Conservation (phyloP, 2,888 invertebrate species). For the Cerastis rubricosa region DNA sequence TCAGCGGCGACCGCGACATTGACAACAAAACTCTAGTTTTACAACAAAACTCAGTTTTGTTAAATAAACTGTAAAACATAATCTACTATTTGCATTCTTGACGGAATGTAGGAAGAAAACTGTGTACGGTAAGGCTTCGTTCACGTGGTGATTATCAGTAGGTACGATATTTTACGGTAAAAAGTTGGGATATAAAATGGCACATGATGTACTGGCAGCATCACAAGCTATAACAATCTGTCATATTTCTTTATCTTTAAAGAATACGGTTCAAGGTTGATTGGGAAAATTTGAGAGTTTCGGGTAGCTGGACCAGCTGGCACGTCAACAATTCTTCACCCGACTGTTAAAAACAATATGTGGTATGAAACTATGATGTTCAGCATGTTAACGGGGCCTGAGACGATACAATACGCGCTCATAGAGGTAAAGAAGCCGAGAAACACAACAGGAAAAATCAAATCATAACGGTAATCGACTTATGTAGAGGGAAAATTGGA, state of each 20-base stretch:
- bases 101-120: constrained; percentile 7
- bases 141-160: background rate
- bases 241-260: no score
- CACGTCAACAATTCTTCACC: background rate
- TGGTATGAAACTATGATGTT: background rate
- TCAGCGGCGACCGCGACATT: constrained; percentile 53
- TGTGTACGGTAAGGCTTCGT: background rate
- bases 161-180: background rate
- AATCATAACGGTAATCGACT: background rate
- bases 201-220: background rate
- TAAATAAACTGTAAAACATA: constrained; percentile 11
- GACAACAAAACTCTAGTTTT: constrained; percentile 44
- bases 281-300: no score
- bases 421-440: background rate
- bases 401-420: background rate
- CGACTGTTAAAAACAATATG: background rate
- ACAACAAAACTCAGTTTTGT: constrained; percentile 41
- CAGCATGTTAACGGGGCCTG: background rate
- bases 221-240: no score
- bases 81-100: constrained; percentile 13
- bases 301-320: no score
- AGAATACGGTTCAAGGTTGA: no score
- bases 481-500: background rate
- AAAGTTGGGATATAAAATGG: background rate
- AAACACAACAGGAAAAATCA: background rate